Evolutionary conservation across 2,888 invertebrate species (phyloP).

Genomic region (Platycheirus albimanus): DNA sequence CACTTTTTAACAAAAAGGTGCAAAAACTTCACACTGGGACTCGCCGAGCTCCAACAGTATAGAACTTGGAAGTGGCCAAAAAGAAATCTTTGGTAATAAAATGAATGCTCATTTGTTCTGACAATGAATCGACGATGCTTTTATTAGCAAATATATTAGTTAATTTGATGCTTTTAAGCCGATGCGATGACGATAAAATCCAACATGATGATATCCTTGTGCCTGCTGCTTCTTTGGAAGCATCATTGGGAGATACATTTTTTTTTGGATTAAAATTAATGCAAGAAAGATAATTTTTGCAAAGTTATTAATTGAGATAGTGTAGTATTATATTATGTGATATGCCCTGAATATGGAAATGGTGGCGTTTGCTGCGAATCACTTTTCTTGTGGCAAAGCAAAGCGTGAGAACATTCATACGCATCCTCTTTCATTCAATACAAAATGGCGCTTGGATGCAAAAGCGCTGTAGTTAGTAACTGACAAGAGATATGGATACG

Average conservation of each 20-base stretch:
- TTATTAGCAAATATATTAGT: constrained; percentile 74
- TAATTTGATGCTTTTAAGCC: constrained; percentile 74
- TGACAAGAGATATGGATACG: neutral
- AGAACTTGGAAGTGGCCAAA: constrained; percentile 55
- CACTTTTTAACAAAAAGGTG: constrained; percentile 10
- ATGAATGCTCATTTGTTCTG: constrained; percentile 74
- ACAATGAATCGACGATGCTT: constrained; percentile 74
- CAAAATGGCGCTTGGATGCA: neutral
- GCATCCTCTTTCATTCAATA: neutral
- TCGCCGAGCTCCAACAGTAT: no score
- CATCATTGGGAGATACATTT: neutral
- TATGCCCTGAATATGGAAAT: constrained; percentile 47
- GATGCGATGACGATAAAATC: constrained; percentile 70
- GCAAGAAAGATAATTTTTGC: constrained; percentile 59
- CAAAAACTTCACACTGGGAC: neutral
- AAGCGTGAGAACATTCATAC: constrained; percentile 27
- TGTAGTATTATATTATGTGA: constrained; percentile 31
- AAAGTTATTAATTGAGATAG: constrained; percentile 67
- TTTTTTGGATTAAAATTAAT: constrained; percentile 46
- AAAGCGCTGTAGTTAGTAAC: neutral
- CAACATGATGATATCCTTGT: constrained; percentile 61
- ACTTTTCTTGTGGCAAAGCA: neutral
- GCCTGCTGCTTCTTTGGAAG: constrained; percentile 14
- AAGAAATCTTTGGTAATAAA: constrained; percentile 58
- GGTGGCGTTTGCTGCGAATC: constrained; percentile 5